Conservation (phyloP, 2,113 vertebrate genomes). For the Anser cygnoides region DNA sequence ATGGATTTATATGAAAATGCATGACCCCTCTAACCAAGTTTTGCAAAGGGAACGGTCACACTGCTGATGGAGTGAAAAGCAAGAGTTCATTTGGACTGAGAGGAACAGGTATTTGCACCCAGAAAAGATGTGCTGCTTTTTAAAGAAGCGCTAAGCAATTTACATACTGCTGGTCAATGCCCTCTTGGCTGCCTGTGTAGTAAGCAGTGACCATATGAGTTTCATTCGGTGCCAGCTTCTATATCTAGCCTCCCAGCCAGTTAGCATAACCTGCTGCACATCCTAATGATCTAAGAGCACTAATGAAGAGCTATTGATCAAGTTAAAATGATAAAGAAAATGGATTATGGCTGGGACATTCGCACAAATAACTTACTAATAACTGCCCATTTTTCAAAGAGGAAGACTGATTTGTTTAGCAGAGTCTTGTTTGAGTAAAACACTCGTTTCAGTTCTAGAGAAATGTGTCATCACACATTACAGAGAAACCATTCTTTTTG, state of each 20-base stretch:
- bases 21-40: neutral
- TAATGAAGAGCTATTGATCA: neutral
- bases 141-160: neutral
- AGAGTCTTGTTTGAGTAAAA: constrained; percentile 1
- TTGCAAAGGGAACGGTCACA: neutral
- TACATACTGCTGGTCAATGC: neutral
- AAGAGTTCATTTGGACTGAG: neutral
- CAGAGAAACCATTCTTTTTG: neutral
- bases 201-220: constrained; percentile 14
- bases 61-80: neutral
- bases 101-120: neutral
- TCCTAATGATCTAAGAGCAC: neutral
- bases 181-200: neutral
- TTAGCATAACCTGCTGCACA: neutral
- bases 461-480: neutral
- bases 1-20: neutral
- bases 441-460: neutral
- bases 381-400: neutral
- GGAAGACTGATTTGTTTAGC: neutral
- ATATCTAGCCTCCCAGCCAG: neutral
- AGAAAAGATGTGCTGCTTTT: neutral
- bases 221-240: neutral
- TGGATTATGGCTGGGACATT: neutral
- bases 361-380: constrained; percentile 6
- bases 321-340: constrained; percentile 15